These are phyloP conservation scores for Myripristis murdjan DNA, from an alignment of 2,797 vertebrate genomes.

Conservation along the genomic window DNA sequence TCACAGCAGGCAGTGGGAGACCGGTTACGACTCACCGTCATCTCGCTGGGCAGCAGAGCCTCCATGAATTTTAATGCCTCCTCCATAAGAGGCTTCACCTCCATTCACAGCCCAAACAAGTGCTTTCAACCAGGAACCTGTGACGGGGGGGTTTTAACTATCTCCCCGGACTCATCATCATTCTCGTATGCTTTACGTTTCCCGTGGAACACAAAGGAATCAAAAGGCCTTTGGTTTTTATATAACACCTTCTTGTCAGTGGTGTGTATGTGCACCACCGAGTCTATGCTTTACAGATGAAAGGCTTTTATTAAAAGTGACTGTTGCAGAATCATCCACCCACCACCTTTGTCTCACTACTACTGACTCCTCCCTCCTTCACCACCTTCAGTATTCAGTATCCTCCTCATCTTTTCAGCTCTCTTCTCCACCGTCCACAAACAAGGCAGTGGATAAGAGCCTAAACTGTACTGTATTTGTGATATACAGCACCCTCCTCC, in stretches of 20 bases:
- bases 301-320: slow-evolving; percentile 61
- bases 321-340: slow-evolving; percentile 53
- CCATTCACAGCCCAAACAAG: slow-evolving; percentile 55
- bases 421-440: slow-evolving; percentile 16
- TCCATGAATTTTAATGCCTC: slow-evolving; percentile 74
- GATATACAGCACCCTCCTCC: slow-evolving; percentile 20
- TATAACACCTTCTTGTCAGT: slow-evolving; percentile 65
- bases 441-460: slow-evolving; percentile 13
- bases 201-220: slow-evolving; percentile 48
- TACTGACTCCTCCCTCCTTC: slow-evolving; percentile 55
- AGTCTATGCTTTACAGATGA: slow-evolving; percentile 37
- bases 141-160: slow-evolving; percentile 53
- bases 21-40: slow-evolving; percentile 49
- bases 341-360: slow-evolving; percentile 59
- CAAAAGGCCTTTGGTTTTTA: slow-evolving; percentile 48
- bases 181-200: slow-evolving; percentile 55
- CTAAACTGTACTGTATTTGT: not conserved
- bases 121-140: slow-evolving; percentile 57
- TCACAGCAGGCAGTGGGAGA: slow-evolving; percentile 66
- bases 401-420: slow-evolving; percentile 49
- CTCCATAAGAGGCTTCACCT: slow-evolving; percentile 73
- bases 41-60: slow-evolving; percentile 56
- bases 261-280: slow-evolving; percentile 47
- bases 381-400: slow-evolving; percentile 55
- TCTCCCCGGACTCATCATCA: slow-evolving; percentile 43